Percentiles rank a stretch among this genome's conserved stretches.
Evolutionary conservation across 2,113 vertebrate genomes (phyloP).

Genomic region (Taurulus bubalis): DNA sequence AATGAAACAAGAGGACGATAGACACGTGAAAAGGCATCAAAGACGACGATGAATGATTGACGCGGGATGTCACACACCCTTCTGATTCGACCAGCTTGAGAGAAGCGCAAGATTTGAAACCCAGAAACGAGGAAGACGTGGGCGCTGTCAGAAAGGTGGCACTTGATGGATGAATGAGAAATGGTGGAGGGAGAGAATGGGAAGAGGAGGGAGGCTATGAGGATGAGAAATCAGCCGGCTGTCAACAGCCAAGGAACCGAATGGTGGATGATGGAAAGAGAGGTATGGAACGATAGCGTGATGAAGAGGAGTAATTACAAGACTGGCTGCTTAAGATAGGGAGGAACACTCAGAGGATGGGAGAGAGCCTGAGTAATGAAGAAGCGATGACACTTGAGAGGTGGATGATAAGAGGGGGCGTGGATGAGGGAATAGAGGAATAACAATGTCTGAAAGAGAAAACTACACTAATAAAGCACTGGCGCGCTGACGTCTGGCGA

Average conservation of each 20-base stretch:
- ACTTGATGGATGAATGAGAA: constrained; percentile 52
- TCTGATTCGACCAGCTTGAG: constrained; percentile 26
- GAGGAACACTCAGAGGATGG: constrained; percentile 47
- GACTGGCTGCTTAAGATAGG: constrained; percentile 63
- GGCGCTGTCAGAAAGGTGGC: constrained; percentile 19
- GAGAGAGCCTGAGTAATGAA: constrained; percentile 64
- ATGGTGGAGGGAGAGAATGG: constrained; percentile 8
- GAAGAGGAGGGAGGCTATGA: constrained; percentile 33
- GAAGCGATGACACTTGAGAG: constrained; percentile 68
- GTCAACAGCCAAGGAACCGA: constrained; percentile 40
- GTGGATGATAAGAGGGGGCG: constrained; percentile 57
- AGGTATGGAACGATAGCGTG: constrained; percentile 33
- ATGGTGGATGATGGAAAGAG: constrained; percentile 46
- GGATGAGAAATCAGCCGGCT: constrained; percentile 36
- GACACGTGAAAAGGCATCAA: constrained; percentile 18
- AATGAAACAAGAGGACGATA: constrained; percentile 4
- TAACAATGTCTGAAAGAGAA: constrained; percentile 54
- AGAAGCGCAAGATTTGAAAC: constrained; percentile 39
- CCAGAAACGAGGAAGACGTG: constrained; percentile 42
- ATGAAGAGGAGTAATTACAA: constrained; percentile 69
- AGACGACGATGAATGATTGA: constrained; percentile 35
- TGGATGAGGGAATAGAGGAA: constrained; percentile 52
- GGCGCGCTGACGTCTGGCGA: neutral
- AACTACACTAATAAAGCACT: constrained; percentile 42
- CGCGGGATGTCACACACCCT: constrained; percentile 22